Evolutionary conservation across 2,113 vertebrate species (phyloP).

Genomic region (Sterrhoptilus dennistouni): DNA sequence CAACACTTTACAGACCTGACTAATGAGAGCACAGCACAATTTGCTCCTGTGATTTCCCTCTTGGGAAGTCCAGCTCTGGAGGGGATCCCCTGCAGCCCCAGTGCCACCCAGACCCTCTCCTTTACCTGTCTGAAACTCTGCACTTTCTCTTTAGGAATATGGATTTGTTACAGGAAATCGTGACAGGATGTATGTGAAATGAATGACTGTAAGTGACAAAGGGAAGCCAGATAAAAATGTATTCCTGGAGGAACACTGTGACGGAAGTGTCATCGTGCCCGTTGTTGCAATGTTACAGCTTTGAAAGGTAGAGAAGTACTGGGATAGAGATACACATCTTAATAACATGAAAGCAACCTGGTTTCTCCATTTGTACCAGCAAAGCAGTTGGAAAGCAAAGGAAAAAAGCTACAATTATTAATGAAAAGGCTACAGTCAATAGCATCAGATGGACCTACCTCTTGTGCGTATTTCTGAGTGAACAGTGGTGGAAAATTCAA

Average conservation of each 20-base stretch:
- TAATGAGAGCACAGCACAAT: neutral
- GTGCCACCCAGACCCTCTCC: neutral
- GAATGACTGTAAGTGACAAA: neutral
- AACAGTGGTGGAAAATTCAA: constrained; percentile 88
- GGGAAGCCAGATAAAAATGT: neutral
- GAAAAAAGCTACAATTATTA: neutral
- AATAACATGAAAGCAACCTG: neutral
- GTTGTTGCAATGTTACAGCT: neutral
- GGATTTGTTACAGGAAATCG: neutral
- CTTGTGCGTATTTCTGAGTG: constrained; percentile 85
- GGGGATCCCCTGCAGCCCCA: neutral
- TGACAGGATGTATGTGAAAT: neutral
- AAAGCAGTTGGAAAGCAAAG: neutral
- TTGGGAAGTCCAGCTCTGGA: neutral
- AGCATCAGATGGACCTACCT: constrained; percentile 78
- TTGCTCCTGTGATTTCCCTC: neutral
- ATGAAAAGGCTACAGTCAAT: neutral
- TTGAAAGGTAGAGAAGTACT: neutral
- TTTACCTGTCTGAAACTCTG: neutral
- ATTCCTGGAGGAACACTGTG: neutral
- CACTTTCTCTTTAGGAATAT: neutral
- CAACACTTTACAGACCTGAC: neutral
- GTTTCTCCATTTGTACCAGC: neutral
- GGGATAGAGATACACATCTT: neutral
- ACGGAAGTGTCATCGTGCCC: neutral